Evolutionary conservation across 2,113 vertebrate species (phyloP).

Genomic region (Triplophysa dalaica): DNA sequence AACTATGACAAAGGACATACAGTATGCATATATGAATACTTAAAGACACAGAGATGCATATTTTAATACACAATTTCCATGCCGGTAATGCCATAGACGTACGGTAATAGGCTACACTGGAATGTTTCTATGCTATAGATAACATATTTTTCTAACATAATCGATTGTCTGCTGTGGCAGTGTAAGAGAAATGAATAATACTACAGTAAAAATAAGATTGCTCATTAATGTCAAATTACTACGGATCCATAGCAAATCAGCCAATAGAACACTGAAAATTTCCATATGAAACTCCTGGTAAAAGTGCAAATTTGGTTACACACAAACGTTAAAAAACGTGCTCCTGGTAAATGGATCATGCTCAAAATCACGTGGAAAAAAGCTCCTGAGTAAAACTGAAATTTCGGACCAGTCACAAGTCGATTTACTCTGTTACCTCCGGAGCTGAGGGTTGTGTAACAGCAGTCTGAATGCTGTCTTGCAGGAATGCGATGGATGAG

Average conservation of each 20-base stretch:
- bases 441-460: conserved; percentile 4
- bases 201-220: not conserved
- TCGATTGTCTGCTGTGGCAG: conserved; percentile 43
- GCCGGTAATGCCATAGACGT: conserved; percentile 10
- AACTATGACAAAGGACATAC: conserved; percentile 18
- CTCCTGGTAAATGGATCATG: conserved; percentile 27
- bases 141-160: not conserved
- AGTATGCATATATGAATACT: conserved; percentile 12
- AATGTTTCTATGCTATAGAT: conserved; percentile 30
- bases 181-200: conserved; percentile 25
- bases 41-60: conserved; percentile 27
- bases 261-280: conserved; percentile 5
- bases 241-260: not conserved
- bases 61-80: conserved; percentile 29
- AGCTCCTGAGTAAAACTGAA: conserved; percentile 38
- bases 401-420: not conserved
- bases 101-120: conserved; percentile 35
- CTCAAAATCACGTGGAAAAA: conserved; percentile 19
- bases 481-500: conserved; percentile 5
- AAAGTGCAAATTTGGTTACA: conserved; percentile 44
- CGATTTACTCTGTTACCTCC: not conserved
- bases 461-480: conserved; percentile 7
- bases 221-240: not conserved
- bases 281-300: conserved; percentile 29
- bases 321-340: conserved; percentile 39